Base-by-base conservation (phyloP, 1,140 invertebrate genomes). In the Drosophila ercepeae region DNA sequence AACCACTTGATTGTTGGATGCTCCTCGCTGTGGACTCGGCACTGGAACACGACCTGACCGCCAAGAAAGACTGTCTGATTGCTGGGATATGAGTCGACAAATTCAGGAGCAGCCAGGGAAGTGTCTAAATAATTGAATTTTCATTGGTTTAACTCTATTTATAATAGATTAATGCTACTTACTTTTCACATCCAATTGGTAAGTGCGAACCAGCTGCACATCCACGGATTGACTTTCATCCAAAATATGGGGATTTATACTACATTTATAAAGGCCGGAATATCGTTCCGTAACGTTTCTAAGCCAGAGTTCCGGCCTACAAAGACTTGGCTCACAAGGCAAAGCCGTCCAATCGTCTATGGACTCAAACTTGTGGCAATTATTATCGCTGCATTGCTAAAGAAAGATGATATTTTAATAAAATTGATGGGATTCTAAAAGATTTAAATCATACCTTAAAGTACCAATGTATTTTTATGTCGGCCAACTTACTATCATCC, bases 1-100 rank as follows among this genome's bases (percentile, higher is more conserved):
- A 91, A 91, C 90, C 90, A 91, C 54, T 90, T 91, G 9, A 91
- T 91, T 0, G 81, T 91, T 2, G 89, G 78, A 53, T 89, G 75
- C 48, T 79, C 84, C 41, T 88, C 77, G 58, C 90, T 89, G 34
- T 91, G 78, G 4, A 91, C 90, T 0, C 90, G 75, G 25, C 90
- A 91, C 53, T 91, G 90, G 36, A 91, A 89, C 1, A 91, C 88
- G 7, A 79, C 81, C 9, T 88, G 75, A 19, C 49, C 73, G 11
- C 78, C 84, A 9, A 58, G 29, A 0, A 41, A n/a, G 0, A 51
- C 68, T 0, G 84, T 78, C 16, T 83, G 77, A 21, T 91, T 91
- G 46, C 69, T 64, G 4, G 90, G 88, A 78, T 88, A 89, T 2
- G 70, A 61, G 44, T 90, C 89, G 0, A 91, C 39, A 4, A 91